Evolutionary conservation across 2,888 invertebrate genomes (phyloP).

Genomic region (Girardia tigrina): DNA sequence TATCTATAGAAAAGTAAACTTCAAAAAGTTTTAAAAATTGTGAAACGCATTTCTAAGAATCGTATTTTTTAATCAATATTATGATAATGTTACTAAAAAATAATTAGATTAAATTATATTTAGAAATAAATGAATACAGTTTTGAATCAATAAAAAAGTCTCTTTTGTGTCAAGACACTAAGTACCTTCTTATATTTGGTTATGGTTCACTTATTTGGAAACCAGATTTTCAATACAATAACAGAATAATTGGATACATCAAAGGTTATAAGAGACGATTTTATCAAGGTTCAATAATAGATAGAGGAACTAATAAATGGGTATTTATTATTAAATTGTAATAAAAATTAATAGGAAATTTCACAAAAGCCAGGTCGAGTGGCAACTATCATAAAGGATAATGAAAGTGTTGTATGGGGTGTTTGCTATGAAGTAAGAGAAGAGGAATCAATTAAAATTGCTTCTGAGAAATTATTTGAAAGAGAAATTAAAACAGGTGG

Average conservation of each 20-base stretch:
- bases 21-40: too few relatives aligned
- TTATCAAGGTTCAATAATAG: conserved; percentile 51
- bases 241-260: conserved; percentile 43
- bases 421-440: background rate
- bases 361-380: background rate
- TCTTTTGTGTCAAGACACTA: too few relatives aligned
- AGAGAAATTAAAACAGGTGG: background rate
- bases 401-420: background rate
- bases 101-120: too few relatives aligned
- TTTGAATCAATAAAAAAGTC: too few relatives aligned
- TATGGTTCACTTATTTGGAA: conserved; percentile 52
- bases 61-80: too few relatives aligned
- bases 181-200: too few relatives aligned
- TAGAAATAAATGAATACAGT: too few relatives aligned
- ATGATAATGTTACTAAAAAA: too few relatives aligned
- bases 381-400: background rate
- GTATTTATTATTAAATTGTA: too few relatives aligned
- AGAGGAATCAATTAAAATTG: background rate
- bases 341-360: too few relatives aligned
- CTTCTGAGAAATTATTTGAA: background rate
- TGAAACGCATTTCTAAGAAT: too few relatives aligned
- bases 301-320: conserved; percentile 50
- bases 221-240: conserved; percentile 47
- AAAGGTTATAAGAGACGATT: conserved; percentile 48
- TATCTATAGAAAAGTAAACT: too few relatives aligned